A percentile compares a stretch with the other conserved stretches of the same genome.
These are phyloP conservation scores for Dendroctonus ponderosae DNA, from an alignment of 1,140 invertebrate species.

Conservation along the genomic window DNA sequence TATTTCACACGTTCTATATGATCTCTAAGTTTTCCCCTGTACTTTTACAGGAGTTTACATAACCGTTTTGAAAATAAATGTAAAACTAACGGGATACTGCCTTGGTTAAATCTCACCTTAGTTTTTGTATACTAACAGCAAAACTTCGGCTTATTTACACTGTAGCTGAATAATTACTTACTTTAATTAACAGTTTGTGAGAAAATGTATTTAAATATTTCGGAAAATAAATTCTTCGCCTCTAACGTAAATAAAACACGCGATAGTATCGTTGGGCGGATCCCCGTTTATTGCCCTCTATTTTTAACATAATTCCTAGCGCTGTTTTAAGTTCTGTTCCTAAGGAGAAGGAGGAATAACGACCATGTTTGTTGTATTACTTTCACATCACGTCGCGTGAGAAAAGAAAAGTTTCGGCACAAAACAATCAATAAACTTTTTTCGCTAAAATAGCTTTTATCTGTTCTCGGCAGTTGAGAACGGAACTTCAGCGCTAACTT, in stretches of 20 bases:
- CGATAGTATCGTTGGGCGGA: conserved; percentile 8
- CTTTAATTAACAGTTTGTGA: neutral
- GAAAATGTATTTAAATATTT: neutral
- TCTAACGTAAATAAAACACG: conserved; percentile 4
- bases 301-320: conserved; percentile 1
- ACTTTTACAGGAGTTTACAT: neutral
- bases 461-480: too few species aligned
- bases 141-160: neutral
- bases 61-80: neutral
- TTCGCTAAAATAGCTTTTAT: too few species aligned
- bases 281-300: conserved; percentile 11
- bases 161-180: neutral
- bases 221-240: neutral
- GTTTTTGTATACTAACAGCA: neutral
- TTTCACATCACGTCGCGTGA: too few species aligned
- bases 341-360: too few species aligned
- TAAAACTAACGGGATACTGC: neutral
- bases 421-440: too few species aligned
- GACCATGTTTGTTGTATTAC: too few species aligned
- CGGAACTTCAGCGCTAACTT: too few species aligned
- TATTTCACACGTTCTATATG: too few species aligned
- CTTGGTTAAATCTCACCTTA: neutral
- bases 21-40: too few species aligned
- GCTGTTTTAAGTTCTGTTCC: too few species aligned
- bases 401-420: too few species aligned